phyloP scores from a whole-genome alignment of 2,888 invertebrate species.

The Polyploca ridens region DNA sequence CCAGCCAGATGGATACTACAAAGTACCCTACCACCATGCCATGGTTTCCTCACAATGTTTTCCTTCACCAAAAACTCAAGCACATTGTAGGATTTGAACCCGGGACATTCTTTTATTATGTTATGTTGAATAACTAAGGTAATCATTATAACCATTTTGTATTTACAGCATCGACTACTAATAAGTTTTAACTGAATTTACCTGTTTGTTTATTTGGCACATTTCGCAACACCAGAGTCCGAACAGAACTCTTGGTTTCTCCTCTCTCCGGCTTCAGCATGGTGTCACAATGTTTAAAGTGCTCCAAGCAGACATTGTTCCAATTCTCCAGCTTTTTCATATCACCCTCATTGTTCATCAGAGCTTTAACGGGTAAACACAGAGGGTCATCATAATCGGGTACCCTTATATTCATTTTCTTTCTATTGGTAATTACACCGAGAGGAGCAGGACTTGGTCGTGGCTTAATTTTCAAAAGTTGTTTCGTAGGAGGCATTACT shows the following conservation, averaged over 20 bases:
- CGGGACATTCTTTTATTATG: too few relatives aligned
- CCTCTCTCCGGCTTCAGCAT: slow-evolving; percentile 56
- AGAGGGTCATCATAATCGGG: slow-evolving; percentile 75
- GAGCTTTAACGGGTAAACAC: slow-evolving; percentile 69
- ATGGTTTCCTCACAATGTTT: too few relatives aligned
- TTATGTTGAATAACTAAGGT: too few relatives aligned
- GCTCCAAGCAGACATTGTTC: slow-evolving; percentile 72
- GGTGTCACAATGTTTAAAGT: slow-evolving; percentile 57
- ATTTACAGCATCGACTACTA: not conserved
- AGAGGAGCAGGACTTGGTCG: slow-evolving; percentile 5
- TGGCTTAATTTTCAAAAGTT: not conserved
- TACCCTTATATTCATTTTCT: slow-evolving; percentile 54
- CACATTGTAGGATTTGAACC: too few relatives aligned
- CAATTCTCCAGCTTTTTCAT: slow-evolving; percentile 58
- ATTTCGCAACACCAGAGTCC: slow-evolving; percentile 65
- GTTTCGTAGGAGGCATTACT: not conserved
- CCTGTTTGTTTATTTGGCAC: slow-evolving; percentile 60
- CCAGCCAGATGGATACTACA: too few relatives aligned
- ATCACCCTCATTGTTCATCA: slow-evolving; percentile 49
- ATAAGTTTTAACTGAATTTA: slow-evolving; percentile 24
- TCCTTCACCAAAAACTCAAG: too few relatives aligned
- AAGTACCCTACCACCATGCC: too few relatives aligned
- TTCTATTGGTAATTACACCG: slow-evolving; percentile 33
- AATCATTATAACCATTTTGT: too few relatives aligned
- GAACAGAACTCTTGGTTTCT: slow-evolving; percentile 51